Percentiles rank a stretch among this genome's conserved stretches.
phyloP scores from a whole-genome alignment of 2,113 vertebrate species.

The Semicossyphus pulcher region DNA sequence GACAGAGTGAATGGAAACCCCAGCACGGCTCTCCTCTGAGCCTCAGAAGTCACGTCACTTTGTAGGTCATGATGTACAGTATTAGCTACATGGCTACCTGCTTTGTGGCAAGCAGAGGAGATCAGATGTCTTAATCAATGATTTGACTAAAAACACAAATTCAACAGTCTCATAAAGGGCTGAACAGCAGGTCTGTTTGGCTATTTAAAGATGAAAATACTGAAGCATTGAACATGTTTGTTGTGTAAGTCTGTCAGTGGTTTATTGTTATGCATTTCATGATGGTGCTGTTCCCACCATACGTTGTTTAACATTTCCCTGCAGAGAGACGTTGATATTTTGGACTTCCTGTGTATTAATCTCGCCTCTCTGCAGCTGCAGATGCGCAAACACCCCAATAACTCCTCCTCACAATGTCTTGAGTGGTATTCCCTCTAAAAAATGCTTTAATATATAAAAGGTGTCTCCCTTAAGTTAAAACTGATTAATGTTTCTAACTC shows the following conservation, averaged over 20 bases:
- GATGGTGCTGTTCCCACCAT: neutral
- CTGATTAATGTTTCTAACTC: neutral
- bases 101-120: constrained; percentile 6
- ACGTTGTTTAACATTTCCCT: neutral
- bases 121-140: constrained; percentile 19
- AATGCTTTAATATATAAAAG: neutral
- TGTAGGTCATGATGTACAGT: neutral
- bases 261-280: neutral
- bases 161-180: neutral
- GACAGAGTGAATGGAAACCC: constrained; percentile 9
- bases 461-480: neutral
- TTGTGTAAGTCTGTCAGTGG: neutral
- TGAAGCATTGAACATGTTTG: neutral
- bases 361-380: constrained; percentile 17
- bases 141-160: constrained; percentile 8
- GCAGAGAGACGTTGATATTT: neutral
- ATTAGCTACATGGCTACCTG: neutral
- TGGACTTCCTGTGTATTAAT: neutral
- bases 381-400: neutral
- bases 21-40: neutral
- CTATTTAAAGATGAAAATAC: neutral
- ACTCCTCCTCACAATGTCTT: neutral
- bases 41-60: constrained; percentile 2
- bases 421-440: neutral
- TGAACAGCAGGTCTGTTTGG: no score